Evolutionary conservation across 2,888 invertebrate genomes (phyloP).

Genomic region (Mermis nigrescens): DNA sequence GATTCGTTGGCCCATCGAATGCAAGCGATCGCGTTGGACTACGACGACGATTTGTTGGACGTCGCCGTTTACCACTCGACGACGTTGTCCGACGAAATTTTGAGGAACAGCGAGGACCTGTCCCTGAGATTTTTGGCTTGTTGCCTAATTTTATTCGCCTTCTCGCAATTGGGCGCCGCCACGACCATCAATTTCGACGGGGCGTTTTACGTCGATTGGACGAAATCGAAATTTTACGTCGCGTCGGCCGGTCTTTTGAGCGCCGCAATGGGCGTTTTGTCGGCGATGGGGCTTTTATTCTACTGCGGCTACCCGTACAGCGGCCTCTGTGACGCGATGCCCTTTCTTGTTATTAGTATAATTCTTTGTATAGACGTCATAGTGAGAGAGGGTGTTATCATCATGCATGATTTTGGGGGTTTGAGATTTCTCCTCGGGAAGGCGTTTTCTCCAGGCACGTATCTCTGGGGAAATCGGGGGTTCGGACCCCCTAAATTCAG

Average conservation of each 20-base stretch:
- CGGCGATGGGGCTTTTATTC: slow-evolving; percentile 69
- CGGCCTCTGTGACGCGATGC: slow-evolving; percentile 73
- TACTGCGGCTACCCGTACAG: slow-evolving; percentile 73
- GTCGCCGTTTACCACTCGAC: neutral
- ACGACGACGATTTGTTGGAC: neutral
- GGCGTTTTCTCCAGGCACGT: too few species aligned
- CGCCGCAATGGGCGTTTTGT: slow-evolving; percentile 65
- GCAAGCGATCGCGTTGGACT: neutral
- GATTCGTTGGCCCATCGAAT: neutral
- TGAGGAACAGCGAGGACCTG: neutral
- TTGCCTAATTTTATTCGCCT: neutral
- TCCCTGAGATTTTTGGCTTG: neutral
- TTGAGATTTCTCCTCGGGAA: too few species aligned
- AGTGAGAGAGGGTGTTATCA: too few species aligned
- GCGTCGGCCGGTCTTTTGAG: slow-evolving; percentile 71
- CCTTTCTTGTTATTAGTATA: slow-evolving; percentile 81
- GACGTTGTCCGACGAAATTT: neutral
- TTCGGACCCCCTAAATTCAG: too few species aligned
- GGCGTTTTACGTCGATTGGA: slow-evolving; percentile 46
- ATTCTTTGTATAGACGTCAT: too few species aligned
- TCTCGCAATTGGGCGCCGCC: neutral
- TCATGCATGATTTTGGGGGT: too few species aligned
- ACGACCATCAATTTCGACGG: neutral
- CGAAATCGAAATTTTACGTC: slow-evolving; percentile 67
- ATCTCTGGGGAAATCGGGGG: too few species aligned